Evolutionary conservation across 1,140 invertebrate species (phyloP).

Genomic region (Sycobia sp.): DNA sequence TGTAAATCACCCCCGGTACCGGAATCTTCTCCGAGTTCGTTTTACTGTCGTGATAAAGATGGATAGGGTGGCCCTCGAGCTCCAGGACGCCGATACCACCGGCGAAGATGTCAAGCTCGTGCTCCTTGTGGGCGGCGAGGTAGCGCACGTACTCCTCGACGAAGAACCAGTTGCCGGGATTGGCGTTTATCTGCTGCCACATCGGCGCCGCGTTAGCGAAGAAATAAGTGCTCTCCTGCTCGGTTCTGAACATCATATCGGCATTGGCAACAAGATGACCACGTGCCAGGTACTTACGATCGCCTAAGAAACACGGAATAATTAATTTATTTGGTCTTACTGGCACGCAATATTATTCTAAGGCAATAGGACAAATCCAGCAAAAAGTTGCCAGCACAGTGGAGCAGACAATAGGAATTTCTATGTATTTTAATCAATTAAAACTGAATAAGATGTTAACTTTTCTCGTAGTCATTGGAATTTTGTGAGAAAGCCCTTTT

Average conservation of each 20-base stretch:
- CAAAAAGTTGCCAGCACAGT: no score
- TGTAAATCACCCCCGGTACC: constrained; percentile 63
- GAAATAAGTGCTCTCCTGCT: constrained; percentile 70
- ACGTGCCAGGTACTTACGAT: constrained; percentile 57
- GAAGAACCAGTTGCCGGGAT: constrained; percentile 69
- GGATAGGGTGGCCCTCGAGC: constrained; percentile 3
- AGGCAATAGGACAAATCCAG: no score
- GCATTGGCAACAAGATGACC: constrained; percentile 73
- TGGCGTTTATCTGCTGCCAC: constrained; percentile 42
- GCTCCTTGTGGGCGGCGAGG: constrained; percentile 39
- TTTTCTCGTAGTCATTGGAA: no score
- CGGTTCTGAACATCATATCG: constrained; percentile 68
- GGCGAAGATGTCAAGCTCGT: constrained; percentile 59
- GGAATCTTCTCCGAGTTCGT: not conserved
- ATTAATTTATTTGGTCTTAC: no score
- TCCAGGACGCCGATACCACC: constrained; percentile 55
- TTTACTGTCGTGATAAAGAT: not conserved
- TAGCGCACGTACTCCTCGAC: constrained; percentile 58
- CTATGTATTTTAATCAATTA: no score
- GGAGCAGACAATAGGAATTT: no score
- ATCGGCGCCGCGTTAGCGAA: constrained; percentile 66
- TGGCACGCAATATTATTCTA: no score
- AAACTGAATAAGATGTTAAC: no score
- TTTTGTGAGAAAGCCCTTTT: no score
- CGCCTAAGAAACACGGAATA: not conserved